Conservation (phyloP, 2,888 invertebrate genomes). For the Microplitis deprimator region DNA sequence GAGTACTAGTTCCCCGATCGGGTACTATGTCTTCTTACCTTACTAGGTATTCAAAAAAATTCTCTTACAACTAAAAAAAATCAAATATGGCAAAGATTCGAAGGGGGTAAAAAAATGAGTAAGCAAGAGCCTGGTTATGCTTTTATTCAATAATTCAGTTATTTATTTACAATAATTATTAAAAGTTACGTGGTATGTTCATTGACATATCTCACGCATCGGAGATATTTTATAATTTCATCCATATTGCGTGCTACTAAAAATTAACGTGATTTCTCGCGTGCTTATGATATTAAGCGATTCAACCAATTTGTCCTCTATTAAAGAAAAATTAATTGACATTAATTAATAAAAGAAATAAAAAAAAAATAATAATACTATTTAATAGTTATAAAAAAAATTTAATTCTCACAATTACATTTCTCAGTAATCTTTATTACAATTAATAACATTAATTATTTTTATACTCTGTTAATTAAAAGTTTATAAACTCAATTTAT, state of each 20-base stretch:
- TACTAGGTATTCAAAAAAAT: too few relatives aligned
- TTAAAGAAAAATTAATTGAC: background rate
- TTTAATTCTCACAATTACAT: background rate
- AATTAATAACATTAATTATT: background rate
- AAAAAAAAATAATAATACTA: slow-evolving; percentile 18
- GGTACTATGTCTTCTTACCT: too few relatives aligned
- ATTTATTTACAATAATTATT: background rate
- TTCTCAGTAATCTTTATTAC: background rate
- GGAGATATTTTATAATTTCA: background rate
- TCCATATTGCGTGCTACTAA: background rate
- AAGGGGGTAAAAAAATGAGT: too few relatives aligned
- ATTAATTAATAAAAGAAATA: background rate
- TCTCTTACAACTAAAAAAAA: background rate
- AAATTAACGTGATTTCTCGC: background rate
- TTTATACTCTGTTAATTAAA: background rate
- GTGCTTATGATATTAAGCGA: background rate
- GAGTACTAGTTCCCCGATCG: too few relatives aligned
- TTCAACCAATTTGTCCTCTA: background rate
- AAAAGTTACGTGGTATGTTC: background rate
- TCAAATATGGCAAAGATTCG: background rate
- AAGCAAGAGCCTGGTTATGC: too few relatives aligned
- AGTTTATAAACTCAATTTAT: background rate
- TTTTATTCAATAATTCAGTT: background rate
- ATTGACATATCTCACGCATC: background rate
- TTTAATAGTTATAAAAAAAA: background rate